Evolutionary conservation across 2,113 vertebrate genomes (phyloP).

Genomic region (Sinosuthora webbiana): DNA sequence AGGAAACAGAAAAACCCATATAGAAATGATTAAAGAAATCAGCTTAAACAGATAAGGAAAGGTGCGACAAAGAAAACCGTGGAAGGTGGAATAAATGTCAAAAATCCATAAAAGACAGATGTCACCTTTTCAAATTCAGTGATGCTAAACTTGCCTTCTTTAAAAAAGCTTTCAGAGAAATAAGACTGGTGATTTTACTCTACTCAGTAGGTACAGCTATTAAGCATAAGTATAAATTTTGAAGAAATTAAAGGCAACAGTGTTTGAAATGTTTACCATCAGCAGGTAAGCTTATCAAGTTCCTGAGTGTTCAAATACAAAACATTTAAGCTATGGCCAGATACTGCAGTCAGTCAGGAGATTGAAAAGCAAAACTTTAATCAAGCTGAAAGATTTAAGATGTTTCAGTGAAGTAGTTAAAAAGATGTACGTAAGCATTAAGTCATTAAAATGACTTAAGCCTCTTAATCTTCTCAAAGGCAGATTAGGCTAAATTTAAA

Average conservation of each 20-base stretch:
- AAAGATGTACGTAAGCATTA: conserved; percentile 44
- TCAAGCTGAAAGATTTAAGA: conserved; percentile 39
- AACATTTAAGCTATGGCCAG: neutral
- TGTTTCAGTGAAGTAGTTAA: conserved; percentile 35
- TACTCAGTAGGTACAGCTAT: neutral
- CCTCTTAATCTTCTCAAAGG: conserved; percentile 43
- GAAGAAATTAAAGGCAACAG: neutral
- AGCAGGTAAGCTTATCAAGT: neutral
- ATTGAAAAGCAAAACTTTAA: conserved; percentile 22
- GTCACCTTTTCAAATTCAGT: neutral
- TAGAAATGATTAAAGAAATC: neutral
- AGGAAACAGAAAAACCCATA: neutral
- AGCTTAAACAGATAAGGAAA: neutral
- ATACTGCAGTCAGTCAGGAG: neutral
- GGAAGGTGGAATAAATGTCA: neutral
- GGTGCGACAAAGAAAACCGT: neutral
- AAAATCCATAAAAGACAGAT: neutral
- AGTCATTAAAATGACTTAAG: conserved; percentile 44
- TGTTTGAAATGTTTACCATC: neutral
- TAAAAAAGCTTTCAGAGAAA: neutral
- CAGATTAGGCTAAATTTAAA: conserved; percentile 54
- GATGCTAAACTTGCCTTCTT: neutral
- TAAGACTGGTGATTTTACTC: neutral
- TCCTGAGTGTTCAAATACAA: neutral
- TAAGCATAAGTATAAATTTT: neutral